A percentile compares a stretch with the other conserved stretches of the same genome.
Conservation (phyloP, 2,888 invertebrate genomes). For the Caenorhabditis sulstoni region DNA sequence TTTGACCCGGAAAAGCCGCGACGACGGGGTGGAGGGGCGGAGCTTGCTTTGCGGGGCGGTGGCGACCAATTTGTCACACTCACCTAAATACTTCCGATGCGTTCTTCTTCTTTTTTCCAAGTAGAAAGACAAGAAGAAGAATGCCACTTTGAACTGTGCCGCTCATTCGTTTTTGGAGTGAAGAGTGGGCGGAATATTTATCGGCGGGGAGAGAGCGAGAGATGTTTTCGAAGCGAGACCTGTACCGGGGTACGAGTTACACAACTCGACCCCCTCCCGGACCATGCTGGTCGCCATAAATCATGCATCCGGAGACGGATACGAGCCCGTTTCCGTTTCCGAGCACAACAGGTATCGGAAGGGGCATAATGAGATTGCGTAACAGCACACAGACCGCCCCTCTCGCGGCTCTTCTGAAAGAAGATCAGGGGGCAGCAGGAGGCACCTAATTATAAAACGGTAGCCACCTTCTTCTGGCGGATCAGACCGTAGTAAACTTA, state of each 20-base stretch:
- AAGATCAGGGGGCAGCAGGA: constrained; percentile 22
- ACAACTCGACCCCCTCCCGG: neutral
- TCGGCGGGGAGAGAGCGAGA: no score
- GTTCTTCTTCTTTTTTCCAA: constrained; percentile 1
- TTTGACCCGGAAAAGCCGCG: constrained; percentile 6
- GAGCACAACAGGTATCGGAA: constrained; percentile 33
- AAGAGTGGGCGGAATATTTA: constrained; percentile 24
- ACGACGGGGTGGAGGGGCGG: no score
- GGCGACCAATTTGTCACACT: constrained; percentile 52
- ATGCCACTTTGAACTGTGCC: constrained; percentile 57
- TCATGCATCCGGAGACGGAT: no score
- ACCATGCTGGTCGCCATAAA: no score
- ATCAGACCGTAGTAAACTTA: no score
- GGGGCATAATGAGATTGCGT: constrained; percentile 48
- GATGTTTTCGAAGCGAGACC: no score
- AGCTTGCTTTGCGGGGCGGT: constrained; percentile 11
- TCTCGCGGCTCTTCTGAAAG: constrained; percentile 32
- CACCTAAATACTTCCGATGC: constrained; percentile 57
- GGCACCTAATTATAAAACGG: constrained; percentile 36
- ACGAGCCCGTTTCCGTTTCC: neutral
- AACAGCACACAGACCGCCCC: constrained; percentile 1
- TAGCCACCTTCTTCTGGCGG: no score
- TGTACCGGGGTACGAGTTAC: no score
- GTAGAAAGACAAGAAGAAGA: constrained; percentile 20
- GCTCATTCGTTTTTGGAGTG: constrained; percentile 9